phyloP scores from a whole-genome alignment of 2,113 vertebrate species.

The Neodontobutis hainanensis region DNA sequence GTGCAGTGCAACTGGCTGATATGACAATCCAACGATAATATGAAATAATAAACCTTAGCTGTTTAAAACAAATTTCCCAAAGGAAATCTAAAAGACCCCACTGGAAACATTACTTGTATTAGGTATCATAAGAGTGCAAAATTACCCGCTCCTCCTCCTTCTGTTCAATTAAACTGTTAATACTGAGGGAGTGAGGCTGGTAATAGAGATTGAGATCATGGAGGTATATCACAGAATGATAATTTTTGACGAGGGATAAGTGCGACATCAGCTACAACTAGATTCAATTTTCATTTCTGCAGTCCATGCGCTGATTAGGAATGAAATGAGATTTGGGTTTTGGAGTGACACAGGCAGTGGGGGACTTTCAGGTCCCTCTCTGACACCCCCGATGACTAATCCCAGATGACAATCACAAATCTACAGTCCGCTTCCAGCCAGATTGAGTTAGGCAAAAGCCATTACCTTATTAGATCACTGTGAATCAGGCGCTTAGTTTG shows the following conservation, averaged over 20 bases:
- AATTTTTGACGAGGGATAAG: conserved; percentile 70
- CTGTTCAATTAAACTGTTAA: conserved; percentile 71
- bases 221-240: conserved; percentile 70
- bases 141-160: conserved; percentile 18
- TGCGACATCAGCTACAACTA: conserved; percentile 60
- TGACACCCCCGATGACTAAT: conserved; percentile 75
- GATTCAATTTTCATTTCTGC: conserved; percentile 71
- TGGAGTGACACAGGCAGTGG: conserved; percentile 59
- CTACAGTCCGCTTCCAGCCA: conserved; percentile 68
- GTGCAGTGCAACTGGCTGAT: conserved; percentile 35
- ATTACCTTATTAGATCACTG: conserved; percentile 78
- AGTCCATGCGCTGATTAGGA: conserved; percentile 67
- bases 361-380: conserved; percentile 53
- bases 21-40: conserved; percentile 63
- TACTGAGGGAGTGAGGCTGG: conserved; percentile 47
- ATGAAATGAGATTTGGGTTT: conserved; percentile 76
- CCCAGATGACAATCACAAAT: conserved; percentile 75
- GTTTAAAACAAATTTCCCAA: conserved; percentile 74
- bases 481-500: conserved; percentile 56
- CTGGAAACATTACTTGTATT: conserved; percentile 71
- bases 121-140: conserved; percentile 66
- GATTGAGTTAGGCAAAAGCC: conserved; percentile 77
- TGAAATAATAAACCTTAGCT: conserved; percentile 68
- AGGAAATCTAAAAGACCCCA: conserved; percentile 68
- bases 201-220: conserved; percentile 58